Percentiles rank a stretch among this genome's conserved stretches.
Conservation (phyloP, 2,113 vertebrate species). For the Pao palembangensis region DNA sequence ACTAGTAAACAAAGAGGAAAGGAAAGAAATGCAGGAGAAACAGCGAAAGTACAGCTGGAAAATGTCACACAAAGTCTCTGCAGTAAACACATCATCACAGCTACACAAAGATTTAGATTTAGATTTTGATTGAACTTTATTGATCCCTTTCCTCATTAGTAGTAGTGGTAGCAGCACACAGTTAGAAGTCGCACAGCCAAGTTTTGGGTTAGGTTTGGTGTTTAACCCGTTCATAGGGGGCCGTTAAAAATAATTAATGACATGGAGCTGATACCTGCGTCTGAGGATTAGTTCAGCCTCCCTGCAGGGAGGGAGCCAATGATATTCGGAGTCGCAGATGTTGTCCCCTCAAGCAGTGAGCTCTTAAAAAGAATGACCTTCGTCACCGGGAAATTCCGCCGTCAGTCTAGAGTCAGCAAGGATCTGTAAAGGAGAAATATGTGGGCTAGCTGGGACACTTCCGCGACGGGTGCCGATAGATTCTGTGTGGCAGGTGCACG, state of each 20-base stretch:
- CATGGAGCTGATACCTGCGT: constrained; percentile 28
- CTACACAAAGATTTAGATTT: constrained; percentile 26
- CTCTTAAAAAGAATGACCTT: constrained; percentile 32
- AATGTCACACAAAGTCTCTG: constrained; percentile 16
- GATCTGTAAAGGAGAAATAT: constrained; percentile 14
- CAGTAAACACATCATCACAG: constrained; percentile 9
- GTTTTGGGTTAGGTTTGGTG: no score
- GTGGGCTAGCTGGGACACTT: constrained; percentile 18
- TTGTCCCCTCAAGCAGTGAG: constrained; percentile 14
- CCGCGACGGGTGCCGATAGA: neutral
- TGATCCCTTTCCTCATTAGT: neutral
- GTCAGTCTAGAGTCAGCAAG: constrained; percentile 8
- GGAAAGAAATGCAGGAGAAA: neutral
- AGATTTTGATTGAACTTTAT: no score
- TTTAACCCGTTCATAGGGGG: neutral
- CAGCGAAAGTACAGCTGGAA: constrained; percentile 1
- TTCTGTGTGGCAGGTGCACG: constrained; percentile 16
- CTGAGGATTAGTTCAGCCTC: constrained; percentile 26
- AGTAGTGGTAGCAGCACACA: no score
- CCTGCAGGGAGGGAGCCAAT: constrained; percentile 13
- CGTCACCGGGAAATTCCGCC: constrained; percentile 4
- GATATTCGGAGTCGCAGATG: constrained; percentile 33
- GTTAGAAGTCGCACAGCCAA: no score
- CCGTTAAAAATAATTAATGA: constrained; percentile 16
- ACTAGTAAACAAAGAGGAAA: constrained; percentile 34